Conservation (phyloP, 2,888 invertebrate genomes). For the Drosophila rubida region DNA sequence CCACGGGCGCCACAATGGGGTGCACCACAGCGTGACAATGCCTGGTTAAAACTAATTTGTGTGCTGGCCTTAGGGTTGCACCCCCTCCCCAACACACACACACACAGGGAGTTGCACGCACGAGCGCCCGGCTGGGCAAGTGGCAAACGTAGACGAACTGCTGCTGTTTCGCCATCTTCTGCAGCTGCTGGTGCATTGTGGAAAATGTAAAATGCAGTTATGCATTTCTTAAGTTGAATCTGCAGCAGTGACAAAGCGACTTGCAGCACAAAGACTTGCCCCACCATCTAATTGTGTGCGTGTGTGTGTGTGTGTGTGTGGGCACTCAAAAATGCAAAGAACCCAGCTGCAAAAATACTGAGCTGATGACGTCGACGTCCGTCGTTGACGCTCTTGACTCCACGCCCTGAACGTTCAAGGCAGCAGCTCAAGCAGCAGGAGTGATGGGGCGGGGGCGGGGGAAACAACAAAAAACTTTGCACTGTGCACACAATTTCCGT, state of each 20-base stretch:
- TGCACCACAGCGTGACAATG: constrained; percentile 75
- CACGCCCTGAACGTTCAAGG: constrained; percentile 20
- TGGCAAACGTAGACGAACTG: constrained; percentile 25
- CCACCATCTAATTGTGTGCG: constrained; percentile 4
- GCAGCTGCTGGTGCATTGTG: constrained; percentile 48
- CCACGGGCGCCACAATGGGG: constrained; percentile 59
- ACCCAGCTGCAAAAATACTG: constrained; percentile 54
- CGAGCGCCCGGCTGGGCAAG: constrained; percentile 44
- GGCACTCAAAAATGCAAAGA: constrained; percentile 66
- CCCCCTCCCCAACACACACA: constrained; percentile 15
- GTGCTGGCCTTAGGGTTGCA: constrained; percentile 51
- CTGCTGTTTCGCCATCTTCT: constrained; percentile 9
- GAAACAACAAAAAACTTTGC: constrained; percentile 44
- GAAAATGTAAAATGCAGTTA: constrained; percentile 72
- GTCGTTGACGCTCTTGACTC: constrained; percentile 40
- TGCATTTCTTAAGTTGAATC: constrained; percentile 77
- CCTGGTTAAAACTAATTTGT: constrained; percentile 77
- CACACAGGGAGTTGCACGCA: constrained; percentile 27
- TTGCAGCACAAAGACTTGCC: constrained; percentile 35
- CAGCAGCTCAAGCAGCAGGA: background rate
- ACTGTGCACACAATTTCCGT: constrained; percentile 72
- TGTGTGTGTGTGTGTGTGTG: constrained; percentile 12
- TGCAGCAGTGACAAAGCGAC: constrained; percentile 70
- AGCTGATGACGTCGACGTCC: constrained; percentile 54
- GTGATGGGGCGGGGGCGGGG: background rate